These are phyloP conservation scores for Abrostola triplasia DNA, from an alignment of 2,888 invertebrate species.

Conservation along the genomic window DNA sequence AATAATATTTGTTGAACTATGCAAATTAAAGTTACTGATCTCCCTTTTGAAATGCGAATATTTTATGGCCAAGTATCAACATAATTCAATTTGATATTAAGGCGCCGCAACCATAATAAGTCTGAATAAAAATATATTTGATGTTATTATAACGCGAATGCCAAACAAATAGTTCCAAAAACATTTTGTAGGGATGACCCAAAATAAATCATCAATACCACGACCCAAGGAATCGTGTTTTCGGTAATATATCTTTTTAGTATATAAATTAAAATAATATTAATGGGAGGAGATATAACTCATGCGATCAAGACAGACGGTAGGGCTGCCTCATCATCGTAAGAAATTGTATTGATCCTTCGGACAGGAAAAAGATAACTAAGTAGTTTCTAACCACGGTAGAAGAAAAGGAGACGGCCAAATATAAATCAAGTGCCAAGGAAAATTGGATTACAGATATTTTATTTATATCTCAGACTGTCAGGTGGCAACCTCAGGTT, in stretches of 20 bases:
- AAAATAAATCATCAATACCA: slow-evolving; percentile 7
- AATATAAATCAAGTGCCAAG: slow-evolving; percentile 12
- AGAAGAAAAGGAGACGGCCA: background rate
- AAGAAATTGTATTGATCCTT: slow-evolving; percentile 8
- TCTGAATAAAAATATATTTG: background rate
- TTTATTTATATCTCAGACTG: background rate
- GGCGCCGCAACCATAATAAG: background rate
- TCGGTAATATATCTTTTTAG: background rate
- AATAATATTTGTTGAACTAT: background rate
- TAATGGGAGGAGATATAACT: slow-evolving; percentile 14
- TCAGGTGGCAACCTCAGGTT: slow-evolving; percentile 14
- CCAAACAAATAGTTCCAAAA: background rate
- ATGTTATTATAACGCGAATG: background rate
- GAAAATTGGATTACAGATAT: background rate
- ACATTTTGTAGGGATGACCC: background rate
- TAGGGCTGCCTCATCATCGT: slow-evolving; percentile 32
- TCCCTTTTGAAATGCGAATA: background rate
- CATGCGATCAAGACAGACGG: slow-evolving; percentile 12
- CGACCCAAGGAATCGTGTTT: slow-evolving; percentile 7
- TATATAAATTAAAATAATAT: slow-evolving; percentile 23
- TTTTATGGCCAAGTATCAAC: background rate
- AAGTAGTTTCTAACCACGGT: slow-evolving; percentile 4
- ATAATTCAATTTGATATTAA: slow-evolving; percentile 4
- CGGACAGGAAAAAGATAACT: slow-evolving; percentile 7
- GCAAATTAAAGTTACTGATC: slow-evolving; percentile 1